These are phyloP conservation scores for Lophotriccus pileatus DNA, from an alignment of 2,797 vertebrate species.

Conservation along the genomic window DNA sequence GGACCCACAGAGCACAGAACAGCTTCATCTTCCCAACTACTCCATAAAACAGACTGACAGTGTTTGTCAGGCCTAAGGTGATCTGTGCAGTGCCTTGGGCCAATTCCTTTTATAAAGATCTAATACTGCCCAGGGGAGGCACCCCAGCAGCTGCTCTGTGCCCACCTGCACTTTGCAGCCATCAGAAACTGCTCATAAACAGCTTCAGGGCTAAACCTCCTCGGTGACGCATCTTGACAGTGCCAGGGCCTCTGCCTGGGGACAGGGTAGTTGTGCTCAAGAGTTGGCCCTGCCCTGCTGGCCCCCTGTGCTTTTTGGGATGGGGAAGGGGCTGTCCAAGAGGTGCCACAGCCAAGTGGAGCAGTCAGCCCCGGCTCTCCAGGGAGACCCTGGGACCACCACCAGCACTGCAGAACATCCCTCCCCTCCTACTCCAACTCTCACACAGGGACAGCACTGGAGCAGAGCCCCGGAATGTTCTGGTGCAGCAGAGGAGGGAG, in stretches of 20 bases:
- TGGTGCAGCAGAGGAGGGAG: neutral
- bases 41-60: fast-evolving
- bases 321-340: neutral
- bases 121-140: neutral
- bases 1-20: neutral
- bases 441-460: fast-evolving
- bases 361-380: neutral
- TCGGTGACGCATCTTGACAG: fast-evolving
- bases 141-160: neutral
- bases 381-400: neutral
- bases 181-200: neutral
- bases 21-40: neutral
- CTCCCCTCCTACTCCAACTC: neutral
- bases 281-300: neutral
- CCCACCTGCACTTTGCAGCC: neutral
- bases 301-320: fast-evolving
- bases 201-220: neutral
- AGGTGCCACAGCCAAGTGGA: neutral
- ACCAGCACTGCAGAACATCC: neutral
- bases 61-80: neutral
- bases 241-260: fast-evolving
- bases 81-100: neutral
- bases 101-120: neutral
- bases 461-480: neutral
- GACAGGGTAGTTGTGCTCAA: fast-evolving